Evolutionary conservation across 2,113 vertebrate species (phyloP), one percentile per base, ranked within the genome.

Genomic region (Etheostoma spectabile): DNA sequence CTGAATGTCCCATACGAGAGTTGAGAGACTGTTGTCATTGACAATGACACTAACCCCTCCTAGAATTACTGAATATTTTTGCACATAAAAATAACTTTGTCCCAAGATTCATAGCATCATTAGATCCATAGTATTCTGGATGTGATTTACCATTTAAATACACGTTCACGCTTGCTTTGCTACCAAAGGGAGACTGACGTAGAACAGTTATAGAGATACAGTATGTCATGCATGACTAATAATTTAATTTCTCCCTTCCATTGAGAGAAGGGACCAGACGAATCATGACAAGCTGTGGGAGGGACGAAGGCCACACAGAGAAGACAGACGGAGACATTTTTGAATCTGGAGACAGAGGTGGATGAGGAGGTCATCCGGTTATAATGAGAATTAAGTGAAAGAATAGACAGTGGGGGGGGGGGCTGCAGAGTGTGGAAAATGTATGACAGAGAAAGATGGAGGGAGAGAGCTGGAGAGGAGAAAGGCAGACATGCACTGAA

Each of bases 161-260:
- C 6, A 46, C 38, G 60, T 55, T 84, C 69, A 79, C 15, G 57
- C 60, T 24, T 62, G 53, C 61, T 60, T 80, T 69, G 52, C 62
- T 8, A 60, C 15, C 21, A 72, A 56, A 48, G 53, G 45, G 52
- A 62, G 30, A 62, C 51, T 84, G 74, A 69, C 57, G 77, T 65
- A 33, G 82, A 59, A 65, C 49, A 33, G 74, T 66, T 69, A 24
- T 16, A 69, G 38, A 86, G 64, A 79, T 66, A 67, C 48, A 82
- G 33, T 27, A 66, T 82, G 55, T 74, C 68, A 75, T 59, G 84
- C 61, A 77, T 90, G 86, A 76, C 65, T 85, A 86, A 79, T 87
- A 74, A 88, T 86, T 87, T 81, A 66, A 90, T 90, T 68, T 85
- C 63, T 57, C 27, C 0, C 48, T 52, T 64, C 73, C 71, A 49